Evolutionary conservation across 2,888 invertebrate genomes (phyloP).

Genomic region (Strigamia transsilvanica): DNA sequence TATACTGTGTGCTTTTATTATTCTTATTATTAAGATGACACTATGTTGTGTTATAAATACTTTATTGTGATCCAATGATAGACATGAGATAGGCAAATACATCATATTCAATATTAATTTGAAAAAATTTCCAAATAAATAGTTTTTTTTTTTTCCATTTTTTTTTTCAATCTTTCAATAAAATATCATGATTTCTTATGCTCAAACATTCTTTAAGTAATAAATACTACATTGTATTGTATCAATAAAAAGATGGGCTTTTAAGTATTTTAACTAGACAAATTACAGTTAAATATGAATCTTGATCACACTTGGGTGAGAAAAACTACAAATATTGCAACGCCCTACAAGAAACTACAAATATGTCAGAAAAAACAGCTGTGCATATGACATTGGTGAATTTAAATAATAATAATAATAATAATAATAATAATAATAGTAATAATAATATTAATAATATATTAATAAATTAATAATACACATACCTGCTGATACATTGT

Average conservation of each 20-base stretch:
- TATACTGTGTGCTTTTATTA: not conserved
- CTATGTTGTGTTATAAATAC: conserved; percentile 53
- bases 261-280: conserved; percentile 53
- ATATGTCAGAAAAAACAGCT: conserved; percentile 53
- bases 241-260: conserved; percentile 53
- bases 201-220: conserved; percentile 54
- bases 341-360: conserved; percentile 53
- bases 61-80: conserved; percentile 55
- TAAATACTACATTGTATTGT: conserved; percentile 53
- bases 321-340: conserved; percentile 54
- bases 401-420: conserved; percentile 43
- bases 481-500: conserved; percentile 36
- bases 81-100: conserved; percentile 53
- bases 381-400: conserved; percentile 37
- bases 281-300: conserved; percentile 53
- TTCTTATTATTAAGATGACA: not conserved
- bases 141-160: conserved; percentile 18
- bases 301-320: conserved; percentile 48
- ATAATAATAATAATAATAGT: conserved; percentile 46
- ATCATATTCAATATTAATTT: conserved; percentile 54
- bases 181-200: conserved; percentile 54
- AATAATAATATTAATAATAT: conserved; percentile 53
- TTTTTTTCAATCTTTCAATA: conserved; percentile 54
- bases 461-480: conserved; percentile 51
- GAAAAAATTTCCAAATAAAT: conserved; percentile 55